Evolutionary conservation across 2,113 vertebrate genomes (phyloP).

Genomic region (Nestor notabilis): DNA sequence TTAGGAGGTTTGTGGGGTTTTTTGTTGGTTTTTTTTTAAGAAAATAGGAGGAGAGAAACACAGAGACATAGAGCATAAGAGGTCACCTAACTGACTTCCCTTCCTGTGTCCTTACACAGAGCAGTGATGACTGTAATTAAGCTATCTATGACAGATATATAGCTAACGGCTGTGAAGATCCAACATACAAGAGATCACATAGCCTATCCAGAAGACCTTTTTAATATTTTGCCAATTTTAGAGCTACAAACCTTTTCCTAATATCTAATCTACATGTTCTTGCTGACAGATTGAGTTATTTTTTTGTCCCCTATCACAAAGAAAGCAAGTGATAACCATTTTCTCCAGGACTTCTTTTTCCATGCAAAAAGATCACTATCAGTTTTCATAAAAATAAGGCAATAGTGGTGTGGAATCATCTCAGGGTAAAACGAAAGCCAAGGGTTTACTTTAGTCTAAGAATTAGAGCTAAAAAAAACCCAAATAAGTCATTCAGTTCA

Average conservation of each 20-base stretch:
- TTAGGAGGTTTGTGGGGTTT: no score
- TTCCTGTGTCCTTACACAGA: no score
- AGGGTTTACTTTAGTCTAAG: background rate
- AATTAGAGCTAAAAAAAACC: background rate
- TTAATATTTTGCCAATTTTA: background rate
- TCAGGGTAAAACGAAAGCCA: background rate
- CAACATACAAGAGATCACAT: background rate
- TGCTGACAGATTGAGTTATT: background rate
- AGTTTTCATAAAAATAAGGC: background rate
- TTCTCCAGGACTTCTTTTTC: background rate
- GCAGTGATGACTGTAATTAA: background rate
- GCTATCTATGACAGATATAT: background rate
- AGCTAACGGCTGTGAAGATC: background rate
- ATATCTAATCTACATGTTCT: background rate
- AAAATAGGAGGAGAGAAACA: background rate
- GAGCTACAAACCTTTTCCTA: background rate
- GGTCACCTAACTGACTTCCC: background rate
- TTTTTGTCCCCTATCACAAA: background rate
- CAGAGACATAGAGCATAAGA: background rate
- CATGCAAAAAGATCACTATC: background rate
- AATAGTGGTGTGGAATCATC: background rate
- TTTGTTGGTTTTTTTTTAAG: no score
- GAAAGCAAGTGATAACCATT: background rate
- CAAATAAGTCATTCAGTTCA: background rate
- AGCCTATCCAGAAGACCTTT: background rate